Conservation (phyloP, 2,113 vertebrate genomes). For the Chionis minor region DNA sequence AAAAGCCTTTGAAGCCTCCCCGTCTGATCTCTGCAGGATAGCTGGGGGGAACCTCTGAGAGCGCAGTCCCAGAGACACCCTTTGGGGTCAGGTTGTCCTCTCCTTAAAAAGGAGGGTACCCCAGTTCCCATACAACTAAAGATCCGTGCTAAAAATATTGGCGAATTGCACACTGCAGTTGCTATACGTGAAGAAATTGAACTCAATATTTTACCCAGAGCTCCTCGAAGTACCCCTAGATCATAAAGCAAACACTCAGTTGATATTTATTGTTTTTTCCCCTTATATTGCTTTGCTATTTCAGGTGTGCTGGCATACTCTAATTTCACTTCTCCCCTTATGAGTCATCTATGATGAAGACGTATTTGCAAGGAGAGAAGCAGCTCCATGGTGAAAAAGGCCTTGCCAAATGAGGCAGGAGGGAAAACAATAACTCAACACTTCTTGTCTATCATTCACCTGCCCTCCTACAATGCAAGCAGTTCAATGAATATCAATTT, state of each 20-base stretch:
- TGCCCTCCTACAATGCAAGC: not conserved
- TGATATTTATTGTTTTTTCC: not conserved
- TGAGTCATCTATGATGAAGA: conserved; percentile 44
- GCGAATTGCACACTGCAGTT: not conserved
- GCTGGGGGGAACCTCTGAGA: not conserved
- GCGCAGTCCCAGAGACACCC: not conserved
- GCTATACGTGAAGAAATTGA: not conserved
- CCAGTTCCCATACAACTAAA: not conserved
- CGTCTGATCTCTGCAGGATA: not conserved
- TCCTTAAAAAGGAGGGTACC: not conserved
- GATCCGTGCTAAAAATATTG: not conserved
- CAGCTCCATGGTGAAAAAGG: not conserved
- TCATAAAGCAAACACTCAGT: not conserved
- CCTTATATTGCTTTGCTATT: conserved; percentile 3
- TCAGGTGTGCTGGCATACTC: conserved; percentile 36
- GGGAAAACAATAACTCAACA: conserved; percentile 18
- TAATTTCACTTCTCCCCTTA: not conserved
- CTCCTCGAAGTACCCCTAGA: not conserved
- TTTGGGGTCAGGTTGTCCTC: not conserved
- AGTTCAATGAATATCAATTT: not conserved
- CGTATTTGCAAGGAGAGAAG: not conserved
- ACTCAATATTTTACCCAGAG: not conserved
- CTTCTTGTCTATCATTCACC: conserved; percentile 11
- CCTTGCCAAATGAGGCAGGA: not conserved
- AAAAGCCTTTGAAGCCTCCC: not conserved